phyloP scores from a whole-genome alignment of 2,888 invertebrate species.

The Coremacera marginata region DNA sequence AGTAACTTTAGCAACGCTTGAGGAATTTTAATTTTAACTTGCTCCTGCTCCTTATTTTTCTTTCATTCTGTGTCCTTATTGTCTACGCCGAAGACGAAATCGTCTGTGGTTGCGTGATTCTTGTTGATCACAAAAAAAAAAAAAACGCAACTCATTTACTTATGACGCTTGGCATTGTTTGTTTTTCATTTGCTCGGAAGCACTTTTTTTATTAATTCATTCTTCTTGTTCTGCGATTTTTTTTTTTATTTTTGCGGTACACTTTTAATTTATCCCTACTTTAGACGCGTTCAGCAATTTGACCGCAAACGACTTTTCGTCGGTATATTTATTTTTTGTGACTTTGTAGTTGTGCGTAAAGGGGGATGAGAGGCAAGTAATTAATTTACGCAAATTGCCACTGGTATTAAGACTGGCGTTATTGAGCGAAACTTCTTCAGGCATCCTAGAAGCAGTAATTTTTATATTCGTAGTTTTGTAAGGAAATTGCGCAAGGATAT shows the following conservation, averaged over 20 bases:
- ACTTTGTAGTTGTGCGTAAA: not conserved
- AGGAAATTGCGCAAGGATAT: too few species aligned
- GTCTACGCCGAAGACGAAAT: not conserved
- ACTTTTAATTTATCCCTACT: constrained; percentile 40
- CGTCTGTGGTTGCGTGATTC: not conserved
- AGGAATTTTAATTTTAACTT: constrained; percentile 50
- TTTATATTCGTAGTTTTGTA: not conserved
- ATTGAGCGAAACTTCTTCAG: constrained; percentile 16
- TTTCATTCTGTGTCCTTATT: constrained; percentile 2
- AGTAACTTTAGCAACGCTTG: constrained; percentile 48
- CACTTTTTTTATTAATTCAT: not conserved
- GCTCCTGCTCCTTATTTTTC: not conserved
- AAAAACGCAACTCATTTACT: constrained; percentile 30
- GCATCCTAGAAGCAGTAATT: not conserved
- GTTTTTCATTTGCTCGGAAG: constrained; percentile 32
- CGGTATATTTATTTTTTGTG: not conserved
- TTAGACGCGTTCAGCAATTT: constrained; percentile 62
- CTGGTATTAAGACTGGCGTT: constrained; percentile 12
- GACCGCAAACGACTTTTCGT: constrained; percentile 52
- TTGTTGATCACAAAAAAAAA: constrained; percentile 17
- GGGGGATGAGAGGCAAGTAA: not conserved
- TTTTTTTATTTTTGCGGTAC: not conserved
- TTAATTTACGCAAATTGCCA: constrained; percentile 35
- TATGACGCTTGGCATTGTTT: constrained; percentile 37
- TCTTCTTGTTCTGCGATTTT: not conserved